Conservation (phyloP, 2,888 invertebrate species). For the Pelosia muscerda region DNA sequence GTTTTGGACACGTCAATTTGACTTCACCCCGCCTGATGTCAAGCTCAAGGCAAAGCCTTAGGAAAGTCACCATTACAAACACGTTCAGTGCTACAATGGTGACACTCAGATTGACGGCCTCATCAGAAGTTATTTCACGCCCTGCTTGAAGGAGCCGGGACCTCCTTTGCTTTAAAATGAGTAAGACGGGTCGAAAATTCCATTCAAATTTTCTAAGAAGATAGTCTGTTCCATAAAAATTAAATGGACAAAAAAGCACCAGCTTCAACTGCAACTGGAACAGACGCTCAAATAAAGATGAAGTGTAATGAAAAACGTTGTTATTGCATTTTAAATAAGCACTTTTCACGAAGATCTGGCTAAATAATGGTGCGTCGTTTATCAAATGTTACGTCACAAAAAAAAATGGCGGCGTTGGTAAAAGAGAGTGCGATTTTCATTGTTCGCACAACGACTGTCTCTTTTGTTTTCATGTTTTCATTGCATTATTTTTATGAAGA, state of each 20-base stretch:
- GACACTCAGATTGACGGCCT: too few species aligned
- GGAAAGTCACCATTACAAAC: too few species aligned
- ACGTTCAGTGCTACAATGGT: too few species aligned
- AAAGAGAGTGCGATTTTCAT: constrained; percentile 29
- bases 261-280: neutral
- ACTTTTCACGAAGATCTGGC: neutral
- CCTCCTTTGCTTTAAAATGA: too few species aligned
- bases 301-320: neutral
- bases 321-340: neutral
- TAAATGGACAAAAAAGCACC: neutral
- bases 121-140: too few species aligned
- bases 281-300: neutral
- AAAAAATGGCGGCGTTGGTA: constrained; percentile 38
- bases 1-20: too few species aligned
- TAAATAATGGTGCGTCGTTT: neutral
- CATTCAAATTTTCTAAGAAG: too few species aligned
- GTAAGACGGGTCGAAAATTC: too few species aligned
- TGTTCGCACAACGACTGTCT: constrained; percentile 32
- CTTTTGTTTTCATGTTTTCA: constrained; percentile 28
- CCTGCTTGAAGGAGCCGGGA: too few species aligned
- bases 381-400: constrained; percentile 26
- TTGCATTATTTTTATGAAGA: constrained; percentile 13
- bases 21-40: too few species aligned
- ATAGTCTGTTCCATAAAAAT: too few species aligned
- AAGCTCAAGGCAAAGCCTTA: too few species aligned